Evolutionary conservation across 2,888 invertebrate species (phyloP).

Genomic region (Dryocosmus kuriphilus): DNA sequence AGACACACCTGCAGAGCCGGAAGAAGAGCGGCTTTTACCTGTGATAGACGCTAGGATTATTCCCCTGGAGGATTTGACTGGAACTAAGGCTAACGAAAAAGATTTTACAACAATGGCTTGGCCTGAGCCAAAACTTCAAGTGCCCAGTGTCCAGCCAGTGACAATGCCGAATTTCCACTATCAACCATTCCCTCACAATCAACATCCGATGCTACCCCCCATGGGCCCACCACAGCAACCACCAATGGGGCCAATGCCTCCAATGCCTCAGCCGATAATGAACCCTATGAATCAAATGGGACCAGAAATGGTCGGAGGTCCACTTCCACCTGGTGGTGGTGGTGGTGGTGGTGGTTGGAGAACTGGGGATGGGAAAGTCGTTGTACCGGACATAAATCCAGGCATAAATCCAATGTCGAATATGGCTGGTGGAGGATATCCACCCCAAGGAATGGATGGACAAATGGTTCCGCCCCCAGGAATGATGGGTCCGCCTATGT

Average conservation of each 20-base stretch:
- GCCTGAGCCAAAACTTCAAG: constrained; percentile 90
- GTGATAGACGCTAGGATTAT: constrained; percentile 89
- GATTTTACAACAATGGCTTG: constrained; percentile 88
- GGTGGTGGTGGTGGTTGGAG: constrained; percentile 78
- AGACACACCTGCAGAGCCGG: constrained; percentile 92
- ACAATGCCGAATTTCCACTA: constrained; percentile 47
- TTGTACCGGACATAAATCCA: constrained; percentile 63
- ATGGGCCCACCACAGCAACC: constrained; percentile 62
- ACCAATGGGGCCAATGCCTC: constrained; percentile 56
- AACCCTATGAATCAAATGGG: constrained; percentile 76
- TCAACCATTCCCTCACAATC: constrained; percentile 58
- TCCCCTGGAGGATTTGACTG: constrained; percentile 92
- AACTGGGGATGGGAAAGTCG: constrained; percentile 79
- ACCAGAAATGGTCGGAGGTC: constrained; percentile 64
- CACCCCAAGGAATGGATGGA: constrained; percentile 74
- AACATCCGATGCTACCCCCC: constrained; percentile 58
- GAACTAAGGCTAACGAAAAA: constrained; percentile 88
- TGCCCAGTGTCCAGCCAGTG: constrained; percentile 73
- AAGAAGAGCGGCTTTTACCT: constrained; percentile 86
- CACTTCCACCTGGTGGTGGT: constrained; percentile 70
- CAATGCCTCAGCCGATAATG: constrained; percentile 65
- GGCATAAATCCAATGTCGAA: constrained; percentile 66
- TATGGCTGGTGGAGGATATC: constrained; percentile 66
- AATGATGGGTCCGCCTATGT: constrained; percentile 77
- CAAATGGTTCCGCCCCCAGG: constrained; percentile 73